These are phyloP conservation scores for Drosophila ironensis DNA, from an alignment of 1,140 invertebrate genomes.

Conservation along the genomic window DNA sequence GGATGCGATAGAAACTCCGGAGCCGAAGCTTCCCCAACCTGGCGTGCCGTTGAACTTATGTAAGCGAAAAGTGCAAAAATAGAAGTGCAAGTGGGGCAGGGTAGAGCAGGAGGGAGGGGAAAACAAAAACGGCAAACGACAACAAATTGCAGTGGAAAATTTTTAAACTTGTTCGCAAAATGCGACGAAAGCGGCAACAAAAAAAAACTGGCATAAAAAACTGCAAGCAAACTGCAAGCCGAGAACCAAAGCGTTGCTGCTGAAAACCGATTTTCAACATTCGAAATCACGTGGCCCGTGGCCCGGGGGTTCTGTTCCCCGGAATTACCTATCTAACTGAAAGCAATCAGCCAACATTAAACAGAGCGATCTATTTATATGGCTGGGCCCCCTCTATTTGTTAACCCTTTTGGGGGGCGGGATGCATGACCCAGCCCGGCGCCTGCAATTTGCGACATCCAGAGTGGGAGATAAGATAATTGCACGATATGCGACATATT, in stretches of 20 bases:
- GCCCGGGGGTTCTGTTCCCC: constrained; percentile 32
- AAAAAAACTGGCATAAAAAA: constrained; percentile 7
- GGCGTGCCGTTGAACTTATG: constrained; percentile 76
- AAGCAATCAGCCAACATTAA: constrained; percentile 14
- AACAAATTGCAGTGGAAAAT: constrained; percentile 68
- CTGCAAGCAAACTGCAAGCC: constrained; percentile 34
- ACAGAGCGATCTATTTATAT: constrained; percentile 13
- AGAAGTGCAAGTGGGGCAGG: constrained; percentile 6
- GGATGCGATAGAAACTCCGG: background rate
- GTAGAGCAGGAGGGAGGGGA: background rate
- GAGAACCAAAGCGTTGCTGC: constrained; percentile 10
- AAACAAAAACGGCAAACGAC: constrained; percentile 51
- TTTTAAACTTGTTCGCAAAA: constrained; percentile 47
- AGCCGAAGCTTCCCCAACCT: constrained; percentile 18
- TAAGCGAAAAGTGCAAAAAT: constrained; percentile 51
- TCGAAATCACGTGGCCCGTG: constrained; percentile 19
- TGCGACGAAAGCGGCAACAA: constrained; percentile 16
- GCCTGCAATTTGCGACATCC: constrained; percentile 21
- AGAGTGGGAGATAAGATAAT: constrained; percentile 18
- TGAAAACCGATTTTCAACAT: constrained; percentile 11
- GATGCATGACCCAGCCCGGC: background rate
- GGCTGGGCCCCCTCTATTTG: background rate
- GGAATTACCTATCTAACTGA: constrained; percentile 10
- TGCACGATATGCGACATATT: background rate
- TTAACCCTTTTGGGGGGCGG: background rate